These are phyloP conservation scores for Argynnis bischoffii DNA, from an alignment of 2,888 invertebrate species.

Conservation along the genomic window DNA sequence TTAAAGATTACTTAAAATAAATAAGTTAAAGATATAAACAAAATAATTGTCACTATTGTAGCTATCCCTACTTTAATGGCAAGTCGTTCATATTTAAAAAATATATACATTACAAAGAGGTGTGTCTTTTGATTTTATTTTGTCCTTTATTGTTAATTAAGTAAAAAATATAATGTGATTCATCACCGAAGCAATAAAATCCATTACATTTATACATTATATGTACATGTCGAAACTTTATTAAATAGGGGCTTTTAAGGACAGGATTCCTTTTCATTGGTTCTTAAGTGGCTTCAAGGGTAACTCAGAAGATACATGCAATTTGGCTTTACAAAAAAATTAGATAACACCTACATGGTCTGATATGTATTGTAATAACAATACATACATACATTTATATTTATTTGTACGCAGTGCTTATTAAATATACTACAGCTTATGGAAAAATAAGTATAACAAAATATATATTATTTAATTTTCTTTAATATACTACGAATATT, in stretches of 20 bases:
- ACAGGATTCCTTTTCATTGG: slow-evolving; percentile 13
- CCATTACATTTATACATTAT: slow-evolving; percentile 2
- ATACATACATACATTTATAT: too few relatives aligned
- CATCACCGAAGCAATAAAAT: slow-evolving; percentile 11
- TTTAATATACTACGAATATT: too few relatives aligned
- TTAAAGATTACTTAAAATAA: not conserved
- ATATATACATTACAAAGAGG: not conserved
- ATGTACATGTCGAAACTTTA: slow-evolving; percentile 7
- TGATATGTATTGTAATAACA: not conserved
- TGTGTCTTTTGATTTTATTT: not conserved
- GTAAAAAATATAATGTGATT: slow-evolving; percentile 8
- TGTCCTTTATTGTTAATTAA: not conserved
- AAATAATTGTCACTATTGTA: too few relatives aligned
- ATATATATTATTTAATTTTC: too few relatives aligned
- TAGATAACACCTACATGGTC: slow-evolving; percentile 16
- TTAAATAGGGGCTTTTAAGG: slow-evolving; percentile 23
- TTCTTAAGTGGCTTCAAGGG: slow-evolving; percentile 26
- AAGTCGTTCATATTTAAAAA: not conserved
- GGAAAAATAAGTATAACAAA: too few relatives aligned
- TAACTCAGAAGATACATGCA: slow-evolving; percentile 4
- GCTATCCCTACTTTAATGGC: not conserved
- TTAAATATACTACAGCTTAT: too few relatives aligned
- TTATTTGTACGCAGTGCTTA: too few relatives aligned
- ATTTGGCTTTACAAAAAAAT: slow-evolving; percentile 1
- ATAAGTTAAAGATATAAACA: too few relatives aligned